phyloP scores from a whole-genome alignment of 2,888 invertebrate genomes.

The Tuberolachnus salignus region DNA sequence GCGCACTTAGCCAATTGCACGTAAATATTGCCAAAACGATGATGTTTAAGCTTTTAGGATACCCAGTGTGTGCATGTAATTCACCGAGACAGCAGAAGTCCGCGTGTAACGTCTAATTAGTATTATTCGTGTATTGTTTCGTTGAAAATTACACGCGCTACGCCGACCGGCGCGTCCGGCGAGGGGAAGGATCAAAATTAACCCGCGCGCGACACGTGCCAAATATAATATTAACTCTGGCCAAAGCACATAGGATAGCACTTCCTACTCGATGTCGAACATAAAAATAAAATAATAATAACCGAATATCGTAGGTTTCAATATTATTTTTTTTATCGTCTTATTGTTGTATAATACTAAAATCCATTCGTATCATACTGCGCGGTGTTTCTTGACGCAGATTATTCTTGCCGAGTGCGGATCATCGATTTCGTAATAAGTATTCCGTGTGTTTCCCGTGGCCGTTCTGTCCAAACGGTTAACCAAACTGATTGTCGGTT shows the following conservation, averaged over 20 bases:
- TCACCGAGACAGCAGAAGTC: constrained; percentile 28
- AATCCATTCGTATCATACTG: too few relatives aligned
- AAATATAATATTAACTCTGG: constrained; percentile 51
- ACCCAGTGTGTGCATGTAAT: background rate
- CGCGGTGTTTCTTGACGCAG: too few relatives aligned
- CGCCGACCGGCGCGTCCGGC: too few relatives aligned
- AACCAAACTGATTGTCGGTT: too few relatives aligned
- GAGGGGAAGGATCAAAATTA: constrained; percentile 39
- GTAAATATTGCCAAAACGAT: constrained; percentile 47
- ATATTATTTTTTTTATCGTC: too few relatives aligned
- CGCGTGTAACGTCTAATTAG: constrained; percentile 40
- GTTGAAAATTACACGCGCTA: constrained; percentile 17
- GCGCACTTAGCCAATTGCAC: constrained; percentile 26
- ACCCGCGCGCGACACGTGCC: constrained; percentile 42
- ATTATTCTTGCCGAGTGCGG: too few relatives aligned
- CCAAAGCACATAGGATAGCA: constrained; percentile 10
- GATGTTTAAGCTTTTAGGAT: constrained; percentile 15
- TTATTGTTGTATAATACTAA: background rate
- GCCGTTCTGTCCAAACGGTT: too few relatives aligned
- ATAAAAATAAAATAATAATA: background rate
- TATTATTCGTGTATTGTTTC: constrained; percentile 43
- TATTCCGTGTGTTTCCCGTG: too few relatives aligned
- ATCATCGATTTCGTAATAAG: too few relatives aligned
- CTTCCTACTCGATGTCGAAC: constrained; percentile 34
- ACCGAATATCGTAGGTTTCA: constrained; percentile 9